Evolutionary conservation across 2,888 invertebrate species (phyloP), one percentile per base, ranked within the genome.

Genomic region (Drosophila fulvimacula): DNA sequence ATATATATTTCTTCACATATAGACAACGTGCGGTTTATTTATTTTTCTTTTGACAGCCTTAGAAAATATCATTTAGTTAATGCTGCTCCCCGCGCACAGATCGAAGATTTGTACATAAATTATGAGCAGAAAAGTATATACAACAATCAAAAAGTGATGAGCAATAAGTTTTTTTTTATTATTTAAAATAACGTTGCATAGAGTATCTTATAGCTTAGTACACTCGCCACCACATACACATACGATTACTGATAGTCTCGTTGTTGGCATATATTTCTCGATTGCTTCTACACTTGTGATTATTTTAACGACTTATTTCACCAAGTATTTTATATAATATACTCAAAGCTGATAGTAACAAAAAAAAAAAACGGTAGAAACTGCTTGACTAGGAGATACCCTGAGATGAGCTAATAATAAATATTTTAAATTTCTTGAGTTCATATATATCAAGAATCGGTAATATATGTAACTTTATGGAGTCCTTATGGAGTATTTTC

Each of bases 241-340:
- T 11, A n/a, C 36, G 32, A 15, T 32, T 21, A 24, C 21, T 56
- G 61, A 52, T 42, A 32, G 51, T 30, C 17, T 53, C 34, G 52
- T 39, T 53, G 57, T 17, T 62, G 49, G 21, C 21, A 7, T 1
- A 21, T 21, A 42, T 42, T 42, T 1, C 13, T 15, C 3, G 13
- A 69, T 64, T 67, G 59, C 57, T 42, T 57, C 41, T 59, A 39
- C 32, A n/a, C 42, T 44, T 67, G 63, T 41, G 49, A 69, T 69
- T 69, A 61, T 69, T 56, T 74, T 70, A 52, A 76, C 69, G 73
- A 82, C 76, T 79, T 72, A 74, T 76, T 80, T 72, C 65, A 74
- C 56, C 69, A 68, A 59, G 69, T 51, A 63, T 59, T 67, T 63
- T 64, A 49, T 64, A 73, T 1, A 24, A 51, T 51, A 73, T 71